These are phyloP conservation scores for Nephrocerus scutellatus DNA, from an alignment of 2,888 invertebrate species.

Conservation along the genomic window DNA sequence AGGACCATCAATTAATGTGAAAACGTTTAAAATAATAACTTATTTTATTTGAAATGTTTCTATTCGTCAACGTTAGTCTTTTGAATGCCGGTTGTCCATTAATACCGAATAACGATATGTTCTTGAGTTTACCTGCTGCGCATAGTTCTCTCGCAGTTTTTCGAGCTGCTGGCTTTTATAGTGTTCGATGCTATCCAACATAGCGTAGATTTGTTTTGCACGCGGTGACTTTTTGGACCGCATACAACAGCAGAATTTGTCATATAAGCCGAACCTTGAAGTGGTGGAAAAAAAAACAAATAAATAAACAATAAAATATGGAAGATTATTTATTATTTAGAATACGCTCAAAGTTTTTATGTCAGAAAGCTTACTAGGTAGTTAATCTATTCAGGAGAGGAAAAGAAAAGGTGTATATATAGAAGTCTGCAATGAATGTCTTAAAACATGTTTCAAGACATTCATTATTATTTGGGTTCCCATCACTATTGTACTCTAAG, in stretches of 20 bases:
- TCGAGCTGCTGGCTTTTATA: constrained; percentile 87
- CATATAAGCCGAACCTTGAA: constrained; percentile 51
- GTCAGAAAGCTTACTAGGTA: no score
- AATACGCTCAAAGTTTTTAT: no score
- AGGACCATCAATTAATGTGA: no score
- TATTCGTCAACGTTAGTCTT: no score
- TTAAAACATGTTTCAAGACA: constrained; percentile 7
- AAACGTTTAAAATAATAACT: no score
- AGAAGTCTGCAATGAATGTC: not conserved
- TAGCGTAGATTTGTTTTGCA: constrained; percentile 74
- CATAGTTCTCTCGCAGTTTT: constrained; percentile 82
- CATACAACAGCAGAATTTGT: constrained; percentile 65
- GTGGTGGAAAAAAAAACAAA: not conserved
- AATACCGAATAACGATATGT: not conserved
- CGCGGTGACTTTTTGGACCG: constrained; percentile 67
- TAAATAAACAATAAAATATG: constrained; percentile 10
- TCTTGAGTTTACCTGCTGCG: constrained; percentile 63
- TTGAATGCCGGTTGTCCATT: not conserved
- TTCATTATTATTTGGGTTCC: no score
- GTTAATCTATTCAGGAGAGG: no score
- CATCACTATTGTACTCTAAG: no score
- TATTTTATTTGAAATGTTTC: no score
- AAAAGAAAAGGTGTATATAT: constrained; percentile 3
- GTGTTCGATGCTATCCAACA: constrained; percentile 84
- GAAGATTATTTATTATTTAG: not conserved